Evolutionary conservation across 1,140 invertebrate genomes (phyloP), one percentile per base, ranked within the genome.

Genomic region (Galendromus occidentalis): DNA sequence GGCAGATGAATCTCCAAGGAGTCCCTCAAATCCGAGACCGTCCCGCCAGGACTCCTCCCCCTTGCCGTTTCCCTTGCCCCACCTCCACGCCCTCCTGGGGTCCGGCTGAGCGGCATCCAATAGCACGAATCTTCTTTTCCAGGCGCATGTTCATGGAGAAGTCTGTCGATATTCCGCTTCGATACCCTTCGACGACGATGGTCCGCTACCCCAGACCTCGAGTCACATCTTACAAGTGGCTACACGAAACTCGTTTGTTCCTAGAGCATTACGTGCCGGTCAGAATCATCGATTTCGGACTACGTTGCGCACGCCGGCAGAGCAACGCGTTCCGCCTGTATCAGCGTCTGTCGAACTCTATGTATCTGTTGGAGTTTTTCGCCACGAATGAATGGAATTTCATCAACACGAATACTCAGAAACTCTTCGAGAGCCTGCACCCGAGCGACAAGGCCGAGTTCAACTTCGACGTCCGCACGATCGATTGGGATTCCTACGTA

Each of bases 261-360:
- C 14, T 91, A 39, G 79, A 89, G 22, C 88, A 91, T 71, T 84
- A 90, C 73, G 79, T 90, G 59, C 88, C 88, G 0, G 88, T 84
- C 0, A 82, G 87, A 65, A 79, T 89, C 69, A 76, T 90, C 67
- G 88, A 91, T 73, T 78, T 80, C 33, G 66, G 88, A 64, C 81
- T 83, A 6, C 78, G 79, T 68, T 14, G 88, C 0, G 75, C 77
- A n/a, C 87, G 87, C 17, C 85, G 84, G 25, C 80, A 81, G 71
- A 86, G 87, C 0, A 86, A 88, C 87, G 89, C 93, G 72, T 76
- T 89, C 7, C 83, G 82, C 72, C 75, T 92, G n/a, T 87, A 92
- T 72, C 78, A 85, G n/a, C 84, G 85, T 68, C 81, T 93, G 5
- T 85, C 84, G 70, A 83, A 82, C 42, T 85, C 87, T 0, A 85